Conservation (phyloP, 2,797 vertebrate genomes). For the Microctenopoma lineatum region DNA sequence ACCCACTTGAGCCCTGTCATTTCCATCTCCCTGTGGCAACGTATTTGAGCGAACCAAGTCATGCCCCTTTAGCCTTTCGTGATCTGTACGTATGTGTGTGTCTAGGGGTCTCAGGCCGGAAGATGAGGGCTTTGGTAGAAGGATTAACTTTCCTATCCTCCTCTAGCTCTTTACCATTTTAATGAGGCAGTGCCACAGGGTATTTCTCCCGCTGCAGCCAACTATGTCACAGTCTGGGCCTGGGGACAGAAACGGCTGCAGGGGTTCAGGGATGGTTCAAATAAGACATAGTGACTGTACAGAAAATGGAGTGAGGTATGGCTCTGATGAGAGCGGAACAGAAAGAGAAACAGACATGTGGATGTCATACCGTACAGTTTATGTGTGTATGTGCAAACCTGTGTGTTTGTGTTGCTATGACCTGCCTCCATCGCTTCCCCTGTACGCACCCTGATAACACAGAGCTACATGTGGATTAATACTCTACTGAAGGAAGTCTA, state of each 20-base stretch:
- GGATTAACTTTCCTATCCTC: constrained; percentile 74
- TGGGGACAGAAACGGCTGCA: constrained; percentile 55
- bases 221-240: constrained; percentile 75
- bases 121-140: constrained; percentile 65
- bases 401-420: constrained; percentile 55
- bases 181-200: constrained; percentile 73
- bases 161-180: constrained; percentile 81
- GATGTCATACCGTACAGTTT: constrained; percentile 14
- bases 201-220: constrained; percentile 77
- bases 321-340: constrained; percentile 53
- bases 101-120: constrained; percentile 55
- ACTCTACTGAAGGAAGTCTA: constrained; percentile 74
- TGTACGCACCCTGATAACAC: constrained; percentile 71
- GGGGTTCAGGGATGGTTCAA: constrained; percentile 58
- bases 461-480: constrained; percentile 75
- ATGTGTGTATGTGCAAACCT: constrained; percentile 36
- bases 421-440: constrained; percentile 68
- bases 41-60: constrained; percentile 57
- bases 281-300: constrained; percentile 63
- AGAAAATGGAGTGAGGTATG: constrained; percentile 69
- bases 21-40: constrained; percentile 58
- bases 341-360: constrained; percentile 46
- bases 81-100: constrained; percentile 39
- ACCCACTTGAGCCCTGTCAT: constrained; percentile 63
- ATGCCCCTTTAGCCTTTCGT: constrained; percentile 34